phyloP scores from a whole-genome alignment of 2,888 invertebrate species.

The Drosophila prolongata region DNA sequence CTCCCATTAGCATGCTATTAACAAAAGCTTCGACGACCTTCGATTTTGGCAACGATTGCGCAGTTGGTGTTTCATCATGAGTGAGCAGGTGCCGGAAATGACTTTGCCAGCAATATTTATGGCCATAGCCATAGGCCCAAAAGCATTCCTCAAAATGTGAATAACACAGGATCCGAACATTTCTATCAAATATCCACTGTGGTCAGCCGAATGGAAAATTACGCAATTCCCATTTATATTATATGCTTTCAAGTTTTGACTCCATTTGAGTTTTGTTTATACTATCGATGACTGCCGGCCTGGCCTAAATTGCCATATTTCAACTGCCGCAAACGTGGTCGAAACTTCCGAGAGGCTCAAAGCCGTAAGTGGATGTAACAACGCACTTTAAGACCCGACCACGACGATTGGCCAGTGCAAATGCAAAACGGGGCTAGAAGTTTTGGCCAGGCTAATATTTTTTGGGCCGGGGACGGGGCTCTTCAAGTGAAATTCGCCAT shows the following conservation, averaged over 20 bases:
- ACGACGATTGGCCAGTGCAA: neutral
- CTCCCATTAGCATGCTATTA: conserved; percentile 25
- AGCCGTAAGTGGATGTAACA: conserved; percentile 7
- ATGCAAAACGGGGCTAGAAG: conserved; percentile 6
- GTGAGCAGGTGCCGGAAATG: conserved; percentile 42
- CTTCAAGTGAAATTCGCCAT: conserved; percentile 55
- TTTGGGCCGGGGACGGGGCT: conserved; percentile 8
- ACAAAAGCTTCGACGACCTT: conserved; percentile 14
- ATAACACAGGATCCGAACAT: conserved; percentile 21
- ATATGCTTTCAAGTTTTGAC: conserved; percentile 31
- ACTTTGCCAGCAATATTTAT: conserved; percentile 31
- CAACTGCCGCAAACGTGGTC: conserved; percentile 16
- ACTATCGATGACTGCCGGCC: conserved; percentile 18
- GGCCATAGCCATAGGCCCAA: neutral
- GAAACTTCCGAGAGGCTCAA: conserved; percentile 20
- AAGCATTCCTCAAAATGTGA: conserved; percentile 18
- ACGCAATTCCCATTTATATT: conserved; percentile 36
- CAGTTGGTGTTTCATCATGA: conserved; percentile 37
- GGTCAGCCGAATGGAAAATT: conserved; percentile 32
- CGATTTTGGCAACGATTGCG: conserved; percentile 12
- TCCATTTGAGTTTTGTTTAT: conserved; percentile 7
- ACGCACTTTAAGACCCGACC: conserved; percentile 1
- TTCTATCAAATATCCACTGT: conserved; percentile 26
- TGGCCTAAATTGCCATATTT: conserved; percentile 11
- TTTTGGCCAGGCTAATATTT: conserved; percentile 18